phyloP scores from a whole-genome alignment of 2,888 invertebrate species.

The Eristalis pertinax region DNA sequence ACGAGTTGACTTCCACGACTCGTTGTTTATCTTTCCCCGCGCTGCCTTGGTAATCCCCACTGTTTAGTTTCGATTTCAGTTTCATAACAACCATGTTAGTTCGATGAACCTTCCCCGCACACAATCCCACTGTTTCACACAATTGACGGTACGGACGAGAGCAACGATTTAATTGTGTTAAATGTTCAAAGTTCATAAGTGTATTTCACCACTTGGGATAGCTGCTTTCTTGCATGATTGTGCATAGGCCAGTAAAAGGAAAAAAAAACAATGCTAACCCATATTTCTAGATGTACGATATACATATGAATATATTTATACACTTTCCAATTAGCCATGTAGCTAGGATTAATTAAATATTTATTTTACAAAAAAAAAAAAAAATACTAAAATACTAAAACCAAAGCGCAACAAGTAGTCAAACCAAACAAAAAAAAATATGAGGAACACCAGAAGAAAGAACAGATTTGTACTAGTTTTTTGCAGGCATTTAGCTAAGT shows the following conservation, averaged over 20 bases:
- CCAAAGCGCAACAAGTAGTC: conserved; percentile 67
- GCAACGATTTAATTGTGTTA: conserved; percentile 31
- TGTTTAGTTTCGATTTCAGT: conserved; percentile 26
- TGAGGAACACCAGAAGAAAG: background rate
- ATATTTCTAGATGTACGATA: conserved; percentile 17
- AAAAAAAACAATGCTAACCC: conserved; percentile 20
- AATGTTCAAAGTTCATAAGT: conserved; percentile 44
- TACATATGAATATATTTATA: conserved; percentile 16
- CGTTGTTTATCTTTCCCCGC: conserved; percentile 23
- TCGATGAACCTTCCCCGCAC: conserved; percentile 43
- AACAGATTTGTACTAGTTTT: conserved; percentile 54
- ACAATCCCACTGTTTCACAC: background rate
- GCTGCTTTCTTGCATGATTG: conserved; percentile 42
- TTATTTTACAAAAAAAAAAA: conserved; percentile 61
- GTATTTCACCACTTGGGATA: conserved; percentile 34
- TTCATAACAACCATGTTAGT: conserved; percentile 46
- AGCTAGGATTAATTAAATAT: conserved; percentile 70
- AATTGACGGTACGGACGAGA: conserved; percentile 18
- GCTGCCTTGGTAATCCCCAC: conserved; percentile 24
- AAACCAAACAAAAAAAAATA: background rate
- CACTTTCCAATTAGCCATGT: conserved; percentile 50
- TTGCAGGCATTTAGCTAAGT: conserved; percentile 55
- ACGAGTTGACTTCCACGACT: conserved; percentile 13
- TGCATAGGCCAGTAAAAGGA: conserved; percentile 10
- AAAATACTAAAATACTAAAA: too few species aligned